Evolutionary conservation across 2,888 invertebrate species (phyloP), one percentile per base, ranked within the genome.

Genomic region (Theodoxus fluviatilis): DNA sequence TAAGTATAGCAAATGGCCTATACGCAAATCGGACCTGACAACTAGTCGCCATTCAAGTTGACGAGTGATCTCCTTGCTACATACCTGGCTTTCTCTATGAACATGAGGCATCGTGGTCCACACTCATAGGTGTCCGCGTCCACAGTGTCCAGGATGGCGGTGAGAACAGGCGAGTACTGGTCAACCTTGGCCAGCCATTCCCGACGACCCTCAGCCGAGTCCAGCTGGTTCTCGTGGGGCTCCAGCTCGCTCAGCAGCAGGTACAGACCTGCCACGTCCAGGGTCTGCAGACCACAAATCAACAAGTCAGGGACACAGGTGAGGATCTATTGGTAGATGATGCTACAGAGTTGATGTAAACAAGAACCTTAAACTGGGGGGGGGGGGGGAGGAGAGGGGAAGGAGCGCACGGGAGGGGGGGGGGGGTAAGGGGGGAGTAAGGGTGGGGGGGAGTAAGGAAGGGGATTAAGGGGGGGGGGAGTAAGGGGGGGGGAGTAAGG

Each of bases 181-280:
- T 76, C 74, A 31, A 79, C 77, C 15, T 73, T 75, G n/a, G 74
- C 68, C n/a, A 79, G 63, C 81, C 81, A 81, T 15, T 69, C 71
- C 18, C 74, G 57, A 31, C 79, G 66, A 6, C 73, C 72, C 3
- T 64, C 61, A 33, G 64, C 63, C 9, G 71, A 69, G 43, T 78
- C 71, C 22, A 80, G 69, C 59, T 74, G 70, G n/a, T 74, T 69
- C 22, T 71, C 69, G 1, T 68, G 67, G 25, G 79, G 79, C 12
- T 72, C 71, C 12, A 81, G 71, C 7, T 75, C 70, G 7, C 74
- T 74, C 37, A 80, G 70, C 47, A 80, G 65, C 68, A 79, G 66
- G 22, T 70, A 61, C 28, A 80, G 68, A n/a, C 71, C 69, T 22
- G 75, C 67, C 3, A 78, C 73, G 71, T 80, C 79, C 12, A 77